Evolutionary conservation across 2,888 invertebrate genomes (phyloP).

Genomic region (Carterocephalus palaemon): DNA sequence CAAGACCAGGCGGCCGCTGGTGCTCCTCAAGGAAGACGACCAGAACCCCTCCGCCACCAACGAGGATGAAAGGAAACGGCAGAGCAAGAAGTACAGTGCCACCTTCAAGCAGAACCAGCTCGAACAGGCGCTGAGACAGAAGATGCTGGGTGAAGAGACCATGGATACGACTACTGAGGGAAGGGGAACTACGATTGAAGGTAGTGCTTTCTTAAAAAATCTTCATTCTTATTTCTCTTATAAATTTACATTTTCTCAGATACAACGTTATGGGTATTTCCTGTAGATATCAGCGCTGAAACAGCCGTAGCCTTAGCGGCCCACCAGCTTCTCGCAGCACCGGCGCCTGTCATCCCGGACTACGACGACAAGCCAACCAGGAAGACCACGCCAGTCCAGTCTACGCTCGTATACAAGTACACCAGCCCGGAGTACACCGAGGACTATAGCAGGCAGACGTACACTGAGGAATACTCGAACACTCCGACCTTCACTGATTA

Average conservation of each 20-base stretch:
- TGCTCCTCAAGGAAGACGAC: constrained; percentile 56
- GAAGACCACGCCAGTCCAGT: constrained; percentile 39
- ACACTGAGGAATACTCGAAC: constrained; percentile 49
- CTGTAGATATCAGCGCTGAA: constrained; percentile 60
- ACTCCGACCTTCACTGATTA: constrained; percentile 51
- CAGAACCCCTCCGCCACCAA: constrained; percentile 68
- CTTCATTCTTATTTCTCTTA: background rate
- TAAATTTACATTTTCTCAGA: background rate
- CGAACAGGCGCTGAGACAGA: constrained; percentile 51
- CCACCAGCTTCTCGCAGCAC: constrained; percentile 68
- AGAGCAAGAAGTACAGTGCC: constrained; percentile 71
- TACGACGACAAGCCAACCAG: constrained; percentile 54
- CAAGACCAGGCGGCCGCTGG: constrained; percentile 57
- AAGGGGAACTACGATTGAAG: constrained; percentile 47
- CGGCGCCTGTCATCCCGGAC: constrained; percentile 57
- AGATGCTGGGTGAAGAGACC: constrained; percentile 37
- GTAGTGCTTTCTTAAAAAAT: constrained; percentile 36
- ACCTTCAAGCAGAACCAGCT: constrained; percentile 66
- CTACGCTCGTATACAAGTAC: constrained; percentile 56
- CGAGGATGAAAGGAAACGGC: constrained; percentile 66
- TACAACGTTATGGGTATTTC: background rate
- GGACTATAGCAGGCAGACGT: constrained; percentile 44
- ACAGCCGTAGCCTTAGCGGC: constrained; percentile 71
- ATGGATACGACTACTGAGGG: constrained; percentile 48
- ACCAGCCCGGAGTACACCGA: constrained; percentile 52